Conservation (phyloP, 2,888 invertebrate species). For the Tinea semifulvella region DNA sequence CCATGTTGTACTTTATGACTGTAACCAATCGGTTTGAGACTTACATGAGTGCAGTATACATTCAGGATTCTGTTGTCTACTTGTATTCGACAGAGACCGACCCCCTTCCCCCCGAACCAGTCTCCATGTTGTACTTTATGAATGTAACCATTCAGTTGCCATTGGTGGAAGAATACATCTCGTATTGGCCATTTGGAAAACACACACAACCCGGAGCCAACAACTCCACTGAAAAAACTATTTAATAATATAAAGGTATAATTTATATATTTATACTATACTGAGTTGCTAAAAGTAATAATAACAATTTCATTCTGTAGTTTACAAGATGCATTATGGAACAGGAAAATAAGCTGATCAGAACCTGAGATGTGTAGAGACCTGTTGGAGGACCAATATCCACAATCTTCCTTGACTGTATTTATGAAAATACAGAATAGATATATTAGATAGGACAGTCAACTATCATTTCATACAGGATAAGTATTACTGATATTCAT, state of each 20-base stretch:
- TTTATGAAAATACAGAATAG: too few relatives aligned
- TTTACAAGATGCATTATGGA: too few relatives aligned
- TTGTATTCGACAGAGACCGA: conserved; percentile 81
- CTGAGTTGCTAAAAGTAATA: too few relatives aligned
- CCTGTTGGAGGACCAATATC: too few relatives aligned
- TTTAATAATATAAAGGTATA: not conserved
- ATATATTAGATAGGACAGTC: too few relatives aligned
- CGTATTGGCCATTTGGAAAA: conserved; percentile 85
- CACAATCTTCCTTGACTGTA: too few relatives aligned
- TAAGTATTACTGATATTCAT: too few relatives aligned
- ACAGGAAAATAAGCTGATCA: conserved; percentile 2
- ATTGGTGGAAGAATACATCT: conserved; percentile 90
- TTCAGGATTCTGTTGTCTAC: conserved; percentile 76
- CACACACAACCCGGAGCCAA: conserved; percentile 90
- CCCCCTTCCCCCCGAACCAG: conserved; percentile 98
- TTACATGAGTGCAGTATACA: conserved; percentile 93
- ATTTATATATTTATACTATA: too few relatives aligned
- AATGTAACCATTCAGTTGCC: conserved; percentile 97
- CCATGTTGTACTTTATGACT: conserved; percentile 95
- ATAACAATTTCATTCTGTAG: too few relatives aligned
- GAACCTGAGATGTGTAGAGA: too few relatives aligned
- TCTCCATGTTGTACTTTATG: conserved; percentile 96
- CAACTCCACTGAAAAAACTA: conserved; percentile 77
- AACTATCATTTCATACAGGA: too few relatives aligned
- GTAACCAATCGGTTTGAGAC: conserved; percentile 88